phyloP scores from a whole-genome alignment of 2,113 vertebrate genomes.

The Sinocyclocheilus anshuiensis region DNA sequence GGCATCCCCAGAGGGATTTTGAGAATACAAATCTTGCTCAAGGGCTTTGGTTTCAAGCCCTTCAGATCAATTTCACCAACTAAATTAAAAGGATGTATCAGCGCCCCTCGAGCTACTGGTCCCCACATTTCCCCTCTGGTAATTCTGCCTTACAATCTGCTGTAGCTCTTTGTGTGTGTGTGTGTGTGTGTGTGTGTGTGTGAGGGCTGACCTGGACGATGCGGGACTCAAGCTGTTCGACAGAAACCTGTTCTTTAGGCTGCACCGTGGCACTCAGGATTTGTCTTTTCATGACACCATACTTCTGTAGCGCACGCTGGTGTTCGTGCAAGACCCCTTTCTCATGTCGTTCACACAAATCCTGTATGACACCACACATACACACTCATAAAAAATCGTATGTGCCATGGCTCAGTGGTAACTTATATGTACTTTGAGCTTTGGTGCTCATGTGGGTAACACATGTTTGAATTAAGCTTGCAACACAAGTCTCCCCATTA shows the following conservation, averaged over 20 bases:
- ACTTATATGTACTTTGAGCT: background rate
- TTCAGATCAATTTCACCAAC: constrained; percentile 1
- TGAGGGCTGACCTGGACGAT: constrained; percentile 85
- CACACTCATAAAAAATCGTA: background rate
- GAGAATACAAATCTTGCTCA: background rate
- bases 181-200: background rate
- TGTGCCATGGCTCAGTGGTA: background rate
- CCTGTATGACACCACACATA: constrained; percentile 69
- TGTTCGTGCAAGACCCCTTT: constrained; percentile 93
- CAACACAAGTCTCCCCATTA: background rate
- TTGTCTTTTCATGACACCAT: constrained; percentile 93
- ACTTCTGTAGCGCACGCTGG: constrained; percentile 93
- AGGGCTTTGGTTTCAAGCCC: constrained; percentile 14
- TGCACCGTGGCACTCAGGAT: constrained; percentile 87
- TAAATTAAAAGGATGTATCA: constrained; percentile 17
- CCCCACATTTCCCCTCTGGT: background rate
- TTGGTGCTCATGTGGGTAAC: background rate
- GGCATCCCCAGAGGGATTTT: background rate
- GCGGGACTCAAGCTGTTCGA: constrained; percentile 93
- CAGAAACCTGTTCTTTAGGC: constrained; percentile 84
- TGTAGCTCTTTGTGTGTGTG: background rate
- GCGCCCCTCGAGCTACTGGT: background rate
- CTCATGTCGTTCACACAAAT: constrained; percentile 94
- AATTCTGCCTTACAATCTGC: background rate
- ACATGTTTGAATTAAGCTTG: background rate